These are phyloP conservation scores for Centropyge bicolor DNA, from an alignment of 2,797 vertebrate genomes.

Conservation along the genomic window DNA sequence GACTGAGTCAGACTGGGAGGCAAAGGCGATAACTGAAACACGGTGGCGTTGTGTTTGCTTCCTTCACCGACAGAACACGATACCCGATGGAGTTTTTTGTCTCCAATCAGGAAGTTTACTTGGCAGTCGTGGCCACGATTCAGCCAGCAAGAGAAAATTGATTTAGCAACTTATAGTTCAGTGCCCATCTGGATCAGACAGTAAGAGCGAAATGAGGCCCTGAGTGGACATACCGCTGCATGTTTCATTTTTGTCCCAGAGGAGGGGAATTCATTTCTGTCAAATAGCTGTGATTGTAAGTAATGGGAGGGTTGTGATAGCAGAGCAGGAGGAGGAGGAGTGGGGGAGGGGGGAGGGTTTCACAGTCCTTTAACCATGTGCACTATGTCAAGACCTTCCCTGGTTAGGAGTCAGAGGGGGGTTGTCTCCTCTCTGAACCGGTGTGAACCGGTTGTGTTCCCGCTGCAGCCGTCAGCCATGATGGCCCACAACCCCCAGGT, in stretches of 20 bases:
- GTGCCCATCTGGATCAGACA: slow-evolving; percentile 58
- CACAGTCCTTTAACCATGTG: slow-evolving; percentile 52
- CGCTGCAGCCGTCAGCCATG: slow-evolving; percentile 24
- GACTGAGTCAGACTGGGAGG: slow-evolving; percentile 36
- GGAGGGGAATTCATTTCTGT: slow-evolving; percentile 62
- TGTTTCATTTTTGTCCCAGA: slow-evolving; percentile 56
- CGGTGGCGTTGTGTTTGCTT: slow-evolving; percentile 12
- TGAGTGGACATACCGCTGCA: slow-evolving; percentile 43
- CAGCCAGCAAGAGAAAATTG: slow-evolving; percentile 63
- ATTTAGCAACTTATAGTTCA: slow-evolving; percentile 64
- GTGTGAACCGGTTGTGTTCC: slow-evolving; percentile 41
- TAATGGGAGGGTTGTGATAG: slow-evolving; percentile 51
- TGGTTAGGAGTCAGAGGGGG: not conserved
- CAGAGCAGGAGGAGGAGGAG: slow-evolving; percentile 7
- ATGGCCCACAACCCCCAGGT: slow-evolving; percentile 30
- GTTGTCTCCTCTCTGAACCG: slow-evolving; percentile 53
- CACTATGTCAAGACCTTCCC: slow-evolving; percentile 44
- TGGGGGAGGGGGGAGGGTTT: slow-evolving; percentile 17
- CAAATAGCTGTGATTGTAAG: slow-evolving; percentile 64
- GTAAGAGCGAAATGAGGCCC: slow-evolving; percentile 46
- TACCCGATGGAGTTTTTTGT: slow-evolving; percentile 37
- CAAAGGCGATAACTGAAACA: slow-evolving; percentile 3
- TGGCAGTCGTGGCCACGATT: slow-evolving; percentile 56
- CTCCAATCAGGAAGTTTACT: slow-evolving; percentile 41
- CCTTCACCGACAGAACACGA: slow-evolving; percentile 6